phyloP scores from a whole-genome alignment of 2,888 invertebrate species.

The Chymomyza fuscimana region DNA sequence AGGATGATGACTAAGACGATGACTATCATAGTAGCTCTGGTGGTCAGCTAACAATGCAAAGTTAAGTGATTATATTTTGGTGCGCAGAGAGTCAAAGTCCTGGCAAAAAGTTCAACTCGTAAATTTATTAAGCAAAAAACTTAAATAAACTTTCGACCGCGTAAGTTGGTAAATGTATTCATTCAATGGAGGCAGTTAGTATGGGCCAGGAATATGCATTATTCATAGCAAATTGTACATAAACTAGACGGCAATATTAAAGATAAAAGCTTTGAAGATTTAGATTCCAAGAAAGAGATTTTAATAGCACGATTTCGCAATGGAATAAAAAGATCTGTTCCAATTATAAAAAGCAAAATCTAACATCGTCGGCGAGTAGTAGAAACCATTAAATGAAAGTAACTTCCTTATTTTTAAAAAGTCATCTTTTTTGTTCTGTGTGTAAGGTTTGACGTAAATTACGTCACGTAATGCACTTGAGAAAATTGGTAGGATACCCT shows the following conservation, averaged over 20 bases:
- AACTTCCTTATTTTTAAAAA: too few relatives aligned
- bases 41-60: constrained; percentile 46
- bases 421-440: too few relatives aligned
- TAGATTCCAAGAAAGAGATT: too few relatives aligned
- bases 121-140: constrained; percentile 70
- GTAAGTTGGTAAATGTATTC: constrained; percentile 65
- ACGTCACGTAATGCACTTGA: too few relatives aligned
- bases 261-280: not conserved
- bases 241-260: constrained; percentile 18
- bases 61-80: constrained; percentile 72
- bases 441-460: too few relatives aligned
- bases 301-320: too few relatives aligned
- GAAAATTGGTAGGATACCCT: too few relatives aligned
- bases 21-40: constrained; percentile 8
- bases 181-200: constrained; percentile 60
- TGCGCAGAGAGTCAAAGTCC: constrained; percentile 38
- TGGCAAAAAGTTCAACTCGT: constrained; percentile 60
- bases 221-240: constrained; percentile 52
- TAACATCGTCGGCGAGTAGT: too few relatives aligned
- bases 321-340: too few relatives aligned
- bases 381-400: too few relatives aligned
- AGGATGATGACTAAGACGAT: constrained; percentile 67
- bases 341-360: too few relatives aligned
- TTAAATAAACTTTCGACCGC: constrained; percentile 60
- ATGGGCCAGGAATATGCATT: constrained; percentile 34